Evolutionary conservation across 1,140 invertebrate genomes (phyloP), one percentile per base, ranked within the genome.

Genomic region (Ceratina calcarata): DNA sequence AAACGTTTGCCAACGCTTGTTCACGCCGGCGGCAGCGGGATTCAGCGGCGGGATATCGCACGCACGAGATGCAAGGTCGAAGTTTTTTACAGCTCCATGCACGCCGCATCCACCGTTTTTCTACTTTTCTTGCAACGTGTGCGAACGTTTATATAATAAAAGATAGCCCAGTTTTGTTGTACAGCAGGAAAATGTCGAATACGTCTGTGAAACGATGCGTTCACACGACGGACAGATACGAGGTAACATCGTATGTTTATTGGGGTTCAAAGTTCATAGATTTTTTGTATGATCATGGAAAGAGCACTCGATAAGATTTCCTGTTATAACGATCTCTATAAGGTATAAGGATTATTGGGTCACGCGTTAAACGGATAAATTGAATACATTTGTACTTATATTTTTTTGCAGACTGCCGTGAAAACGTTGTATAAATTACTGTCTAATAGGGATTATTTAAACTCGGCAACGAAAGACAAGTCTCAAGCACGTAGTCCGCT

Each of bases 341-440:
- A 60, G 57, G 60, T 76, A 60, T 15, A 45, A 10, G 15, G 65
- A 0, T 83, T 83, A 10, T 67, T 22, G 62, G 51, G 57, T 69
- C 32, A 55, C 15, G 10, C 13, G 15, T 57, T 45, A 45, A 45
- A 57, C 15, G n/a, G 15, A 57, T 61, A 53, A 32, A 32, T 61
- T 60, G 53, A 71, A 3, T 57, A 15, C 1, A 64, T 20, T 57
- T 22, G 8, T 65, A 51, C 37, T 60, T 10, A 27, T 60, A 53
- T 53, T 69, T 71, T 13, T 72, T 79, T 79, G 94, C 83, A 97
- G 96, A 94, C 95, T 77, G 95, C 96, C 60, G 93, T 97, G 1
- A 89, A 92, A 66, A 93, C 94, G 61, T 91, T 97, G 24, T 96
- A 96, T 83, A 91, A 88, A 10, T 90, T 97, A 27, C 96, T 97